phyloP scores from a whole-genome alignment of 1,140 invertebrate genomes.

The Gryllus bimaculatus region DNA sequence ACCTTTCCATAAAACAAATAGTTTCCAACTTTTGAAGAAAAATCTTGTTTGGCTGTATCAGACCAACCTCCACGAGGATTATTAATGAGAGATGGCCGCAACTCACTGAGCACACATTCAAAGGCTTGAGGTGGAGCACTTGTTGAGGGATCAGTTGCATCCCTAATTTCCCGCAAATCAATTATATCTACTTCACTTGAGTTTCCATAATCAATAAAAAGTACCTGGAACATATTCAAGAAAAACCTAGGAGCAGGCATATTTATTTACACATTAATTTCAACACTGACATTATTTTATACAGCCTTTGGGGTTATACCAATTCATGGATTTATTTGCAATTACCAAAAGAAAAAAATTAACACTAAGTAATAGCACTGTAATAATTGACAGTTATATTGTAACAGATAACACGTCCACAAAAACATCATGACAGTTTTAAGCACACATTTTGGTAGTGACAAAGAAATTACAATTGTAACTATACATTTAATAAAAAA shows the following conservation, averaged over 20 bases:
- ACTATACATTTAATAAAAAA: no score
- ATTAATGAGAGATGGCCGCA: constrained; percentile 51
- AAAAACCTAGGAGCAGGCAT: constrained; percentile 20
- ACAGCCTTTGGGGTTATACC: no score
- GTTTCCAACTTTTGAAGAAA: constrained; percentile 25
- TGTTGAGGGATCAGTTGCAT: constrained; percentile 19
- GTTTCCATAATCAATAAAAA: constrained; percentile 75
- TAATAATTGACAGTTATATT: no score
- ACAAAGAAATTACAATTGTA: no score
- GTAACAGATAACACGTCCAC: no score
- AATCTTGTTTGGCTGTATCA: constrained; percentile 23
- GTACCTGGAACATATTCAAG: constrained; percentile 37
- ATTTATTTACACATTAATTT: no score
- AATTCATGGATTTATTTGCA: no score
- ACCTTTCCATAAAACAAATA: constrained; percentile 38
- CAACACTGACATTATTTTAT: no score
- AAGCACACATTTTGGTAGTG: no score
- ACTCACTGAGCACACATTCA: constrained; percentile 55
- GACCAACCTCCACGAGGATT: constrained; percentile 51
- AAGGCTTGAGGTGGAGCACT: constrained; percentile 50
- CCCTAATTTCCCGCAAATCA: constrained; percentile 18
- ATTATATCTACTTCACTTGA: constrained; percentile 32
- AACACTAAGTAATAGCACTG: no score
- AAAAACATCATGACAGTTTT: no score
- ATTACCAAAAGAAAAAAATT: no score